A percentile compares a stretch with the other conserved stretches of the same genome.
These are phyloP conservation scores for Oophaga sylvatica DNA, from an alignment of 2,797 vertebrate genomes.

Conservation along the genomic window DNA sequence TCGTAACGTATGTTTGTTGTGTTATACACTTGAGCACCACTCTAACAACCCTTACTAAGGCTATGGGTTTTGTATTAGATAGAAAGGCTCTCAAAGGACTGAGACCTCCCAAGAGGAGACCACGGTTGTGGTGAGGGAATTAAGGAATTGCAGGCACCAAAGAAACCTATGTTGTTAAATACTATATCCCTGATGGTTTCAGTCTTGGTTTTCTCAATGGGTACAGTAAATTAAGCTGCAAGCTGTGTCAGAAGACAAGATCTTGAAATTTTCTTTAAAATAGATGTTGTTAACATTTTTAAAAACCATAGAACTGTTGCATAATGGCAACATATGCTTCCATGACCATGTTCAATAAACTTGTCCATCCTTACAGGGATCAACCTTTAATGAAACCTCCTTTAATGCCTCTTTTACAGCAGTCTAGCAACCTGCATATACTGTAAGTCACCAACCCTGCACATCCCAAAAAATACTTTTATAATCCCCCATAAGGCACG, in stretches of 20 bases:
- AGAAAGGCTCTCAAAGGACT: constrained; percentile 39
- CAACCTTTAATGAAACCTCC: too few species aligned
- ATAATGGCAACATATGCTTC: neutral
- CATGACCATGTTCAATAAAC: neutral
- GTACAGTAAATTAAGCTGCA: neutral
- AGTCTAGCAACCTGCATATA: too few species aligned
- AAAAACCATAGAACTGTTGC: neutral
- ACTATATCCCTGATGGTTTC: constrained; percentile 20
- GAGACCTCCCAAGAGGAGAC: constrained; percentile 36
- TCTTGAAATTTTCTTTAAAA: neutral
- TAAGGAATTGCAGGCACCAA: constrained; percentile 15
- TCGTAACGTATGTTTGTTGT: constrained; percentile 24
- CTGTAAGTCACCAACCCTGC: too few species aligned
- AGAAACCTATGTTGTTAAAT: constrained; percentile 40
- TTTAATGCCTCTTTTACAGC: too few species aligned
- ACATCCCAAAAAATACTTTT: too few species aligned
- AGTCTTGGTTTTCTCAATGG: constrained; percentile 8
- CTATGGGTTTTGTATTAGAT: constrained; percentile 39
- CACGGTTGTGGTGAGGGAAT: constrained; percentile 32
- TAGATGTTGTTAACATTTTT: neutral
- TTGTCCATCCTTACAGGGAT: too few species aligned
- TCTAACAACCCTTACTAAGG: constrained; percentile 42
- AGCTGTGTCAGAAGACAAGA: neutral
- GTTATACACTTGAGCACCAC: constrained; percentile 40
- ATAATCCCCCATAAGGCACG: too few species aligned